Percentiles rank a stretch among this genome's conserved stretches.
Evolutionary conservation across 1,140 invertebrate species (phyloP).

Genomic region (Hesperophylax magnus): DNA sequence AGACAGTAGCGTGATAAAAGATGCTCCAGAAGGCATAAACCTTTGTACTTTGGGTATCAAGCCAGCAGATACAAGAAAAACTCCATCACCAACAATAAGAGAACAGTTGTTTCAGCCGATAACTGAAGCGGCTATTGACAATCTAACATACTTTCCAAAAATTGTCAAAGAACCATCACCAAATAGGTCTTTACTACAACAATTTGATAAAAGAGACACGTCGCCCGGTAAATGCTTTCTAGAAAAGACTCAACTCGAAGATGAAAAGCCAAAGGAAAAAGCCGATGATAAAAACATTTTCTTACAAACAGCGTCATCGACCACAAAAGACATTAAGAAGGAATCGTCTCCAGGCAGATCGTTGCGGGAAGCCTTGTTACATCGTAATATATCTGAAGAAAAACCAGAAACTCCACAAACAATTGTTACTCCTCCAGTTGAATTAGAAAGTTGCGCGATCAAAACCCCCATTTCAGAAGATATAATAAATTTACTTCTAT

Average conservation of each 20-base stretch:
- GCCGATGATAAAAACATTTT: not conserved
- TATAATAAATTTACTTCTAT: conserved; percentile 37
- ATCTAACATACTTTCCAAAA: not conserved
- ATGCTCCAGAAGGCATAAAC: too few species aligned
- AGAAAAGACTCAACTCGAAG: too few species aligned
- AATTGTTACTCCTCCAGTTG: not conserved
- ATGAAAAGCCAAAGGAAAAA: not conserved
- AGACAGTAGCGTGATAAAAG: too few species aligned
- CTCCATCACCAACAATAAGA: not conserved
- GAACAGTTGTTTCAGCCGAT: conserved; percentile 18
- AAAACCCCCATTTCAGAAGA: conserved; percentile 41
- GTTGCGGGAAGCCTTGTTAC: not conserved
- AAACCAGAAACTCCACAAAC: not conserved
- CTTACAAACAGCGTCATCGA: not conserved
- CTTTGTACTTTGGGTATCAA: too few species aligned
- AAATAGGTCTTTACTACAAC: not conserved
- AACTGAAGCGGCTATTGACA: not conserved
- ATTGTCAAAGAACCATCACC: conserved; percentile 5
- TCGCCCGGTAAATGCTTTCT: too few species aligned
- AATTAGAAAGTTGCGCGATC: conserved; percentile 21
- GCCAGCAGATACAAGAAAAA: not conserved
- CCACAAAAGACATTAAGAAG: not conserved
- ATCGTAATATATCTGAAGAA: not conserved
- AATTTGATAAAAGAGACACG: not conserved
- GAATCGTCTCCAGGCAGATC: not conserved